These are phyloP conservation scores for Nephrocerus scutellatus DNA, from an alignment of 2,888 invertebrate species.

Conservation along the genomic window DNA sequence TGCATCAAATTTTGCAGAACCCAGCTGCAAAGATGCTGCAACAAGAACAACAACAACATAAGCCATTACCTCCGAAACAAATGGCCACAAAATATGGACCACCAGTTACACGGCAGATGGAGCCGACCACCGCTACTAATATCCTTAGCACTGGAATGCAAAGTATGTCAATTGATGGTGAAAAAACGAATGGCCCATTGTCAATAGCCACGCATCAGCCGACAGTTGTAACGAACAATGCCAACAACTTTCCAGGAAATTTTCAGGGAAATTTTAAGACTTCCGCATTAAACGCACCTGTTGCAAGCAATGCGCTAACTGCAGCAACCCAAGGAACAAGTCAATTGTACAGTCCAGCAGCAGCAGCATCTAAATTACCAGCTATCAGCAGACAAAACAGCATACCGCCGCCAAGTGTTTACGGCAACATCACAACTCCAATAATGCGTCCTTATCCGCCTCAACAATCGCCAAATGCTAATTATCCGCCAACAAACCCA, in stretches of 20 bases:
- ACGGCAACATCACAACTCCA: conserved; percentile 12
- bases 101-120: conserved; percentile 7
- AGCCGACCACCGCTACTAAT: conserved; percentile 6
- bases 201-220: conserved; percentile 5
- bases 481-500: conserved; percentile 22
- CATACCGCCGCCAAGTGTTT: conserved; percentile 3
- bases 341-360: not conserved
- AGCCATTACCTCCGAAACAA: too few relatives aligned
- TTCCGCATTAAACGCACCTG: conserved; percentile 26
- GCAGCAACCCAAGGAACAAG: conserved; percentile 7
- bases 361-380: not conserved
- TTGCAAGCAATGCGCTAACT: conserved; percentile 5
- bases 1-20: conserved; percentile 15
- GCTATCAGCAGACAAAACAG: conserved; percentile 5
- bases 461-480: conserved; percentile 23
- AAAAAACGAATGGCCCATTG: not conserved
- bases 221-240: conserved; percentile 13
- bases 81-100: not conserved
- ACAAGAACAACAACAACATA: not conserved
- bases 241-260: conserved; percentile 21
- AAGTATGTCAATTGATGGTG: conserved; percentile 19
- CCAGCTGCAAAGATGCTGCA: too few relatives aligned
- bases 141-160: conserved; percentile 26
- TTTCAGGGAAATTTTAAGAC: conserved; percentile 29
- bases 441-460: conserved; percentile 16